Evolutionary conservation across 2,113 vertebrate species (phyloP).

Genomic region (Anser cygnoides): DNA sequence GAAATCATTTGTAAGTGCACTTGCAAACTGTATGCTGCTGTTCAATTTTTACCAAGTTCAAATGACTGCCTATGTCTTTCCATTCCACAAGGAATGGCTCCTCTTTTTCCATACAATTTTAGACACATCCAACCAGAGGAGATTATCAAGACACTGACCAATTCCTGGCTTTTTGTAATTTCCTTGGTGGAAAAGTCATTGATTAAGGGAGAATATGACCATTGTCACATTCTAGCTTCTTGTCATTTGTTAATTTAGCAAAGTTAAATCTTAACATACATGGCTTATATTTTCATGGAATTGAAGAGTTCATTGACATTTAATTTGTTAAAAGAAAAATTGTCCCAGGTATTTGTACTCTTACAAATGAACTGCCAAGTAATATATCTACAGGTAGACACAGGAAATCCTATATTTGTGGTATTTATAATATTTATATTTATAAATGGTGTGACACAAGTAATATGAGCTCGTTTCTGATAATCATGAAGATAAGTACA

Average conservation of each 20-base stretch:
- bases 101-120: neutral
- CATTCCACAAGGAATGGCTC: neutral
- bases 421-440: neutral
- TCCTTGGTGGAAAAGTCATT: neutral
- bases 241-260: neutral
- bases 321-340: neutral
- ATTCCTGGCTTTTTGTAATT: neutral
- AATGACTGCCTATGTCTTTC: neutral
- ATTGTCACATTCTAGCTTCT: neutral
- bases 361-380: neutral
- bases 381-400: neutral
- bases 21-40: too few species aligned
- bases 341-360: neutral
- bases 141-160: neutral
- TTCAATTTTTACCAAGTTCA: neutral
- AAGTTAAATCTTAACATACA: neutral
- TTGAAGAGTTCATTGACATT: neutral
- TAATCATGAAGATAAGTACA: neutral
- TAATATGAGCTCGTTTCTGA: neutral
- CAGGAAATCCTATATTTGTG: neutral
- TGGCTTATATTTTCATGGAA: neutral
- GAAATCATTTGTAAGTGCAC: too few species aligned
- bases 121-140: neutral
- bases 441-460: neutral
- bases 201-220: neutral